Evolutionary conservation across 2,888 invertebrate species (phyloP).

Genomic region (Sepiola atlantica): DNA sequence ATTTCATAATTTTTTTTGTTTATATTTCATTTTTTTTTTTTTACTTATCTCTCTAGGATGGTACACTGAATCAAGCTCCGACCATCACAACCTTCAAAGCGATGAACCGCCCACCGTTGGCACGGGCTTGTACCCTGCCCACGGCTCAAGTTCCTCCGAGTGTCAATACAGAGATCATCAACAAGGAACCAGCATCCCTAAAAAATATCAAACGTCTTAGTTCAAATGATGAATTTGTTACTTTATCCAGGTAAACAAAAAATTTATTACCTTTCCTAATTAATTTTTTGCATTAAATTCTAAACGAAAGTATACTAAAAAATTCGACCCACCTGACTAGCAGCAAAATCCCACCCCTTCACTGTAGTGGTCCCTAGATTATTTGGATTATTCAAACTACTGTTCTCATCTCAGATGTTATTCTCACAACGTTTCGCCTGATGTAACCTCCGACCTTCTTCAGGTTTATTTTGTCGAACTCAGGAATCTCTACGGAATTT

Average conservation of each 20-base stretch:
- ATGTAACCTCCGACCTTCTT: no score
- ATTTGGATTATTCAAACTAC: no score
- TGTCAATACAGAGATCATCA: conserved; percentile 42
- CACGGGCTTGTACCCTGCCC: conserved; percentile 7
- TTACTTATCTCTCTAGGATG: conserved; percentile 60
- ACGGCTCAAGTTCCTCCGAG: conserved; percentile 48
- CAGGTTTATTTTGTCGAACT: no score
- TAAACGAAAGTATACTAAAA: no score
- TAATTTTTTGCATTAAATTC: not conserved
- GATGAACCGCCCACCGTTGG: conserved; percentile 52
- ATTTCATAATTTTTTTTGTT: not conserved
- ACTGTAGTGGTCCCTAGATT: no score
- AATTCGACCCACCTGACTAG: no score
- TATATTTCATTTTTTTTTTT: not conserved
- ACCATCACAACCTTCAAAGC: conserved; percentile 72
- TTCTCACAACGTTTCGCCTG: no score
- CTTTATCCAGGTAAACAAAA: conserved; percentile 46
- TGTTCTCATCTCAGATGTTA: no score
- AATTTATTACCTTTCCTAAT: not conserved
- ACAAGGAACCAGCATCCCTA: conserved; percentile 62
- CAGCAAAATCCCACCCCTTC: no score
- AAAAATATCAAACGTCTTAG: conserved; percentile 67
- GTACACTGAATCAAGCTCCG: conserved; percentile 65
- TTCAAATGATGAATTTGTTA: conserved; percentile 59
- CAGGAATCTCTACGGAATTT: no score